Percentiles rank a stretch among this genome's conserved stretches.
phyloP scores from a whole-genome alignment of 1,140 invertebrate genomes.

The Dinoponera quadriceps region DNA sequence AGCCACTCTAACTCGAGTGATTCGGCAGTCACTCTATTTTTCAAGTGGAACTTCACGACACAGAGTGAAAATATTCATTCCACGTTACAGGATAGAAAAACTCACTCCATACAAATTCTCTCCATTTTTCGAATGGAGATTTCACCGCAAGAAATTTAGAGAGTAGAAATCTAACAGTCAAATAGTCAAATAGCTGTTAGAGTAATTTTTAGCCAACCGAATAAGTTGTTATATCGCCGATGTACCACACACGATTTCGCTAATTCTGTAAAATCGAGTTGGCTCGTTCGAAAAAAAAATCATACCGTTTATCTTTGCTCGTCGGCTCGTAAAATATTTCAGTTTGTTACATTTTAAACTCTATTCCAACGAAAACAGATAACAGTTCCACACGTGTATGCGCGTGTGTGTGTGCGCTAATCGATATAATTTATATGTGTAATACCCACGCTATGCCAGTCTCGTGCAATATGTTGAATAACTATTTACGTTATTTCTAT shows the following conservation, averaged over 20 bases:
- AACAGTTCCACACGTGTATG: neutral
- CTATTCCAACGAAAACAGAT: neutral
- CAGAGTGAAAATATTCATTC: too few species aligned
- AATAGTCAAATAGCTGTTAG: neutral
- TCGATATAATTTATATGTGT: conserved; percentile 36
- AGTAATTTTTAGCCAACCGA: neutral
- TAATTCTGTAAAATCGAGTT: conserved; percentile 1
- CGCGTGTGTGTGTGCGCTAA: neutral
- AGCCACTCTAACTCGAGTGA: too few species aligned
- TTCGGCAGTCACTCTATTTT: too few species aligned
- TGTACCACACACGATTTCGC: neutral
- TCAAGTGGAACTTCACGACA: too few species aligned
- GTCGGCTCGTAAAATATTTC: neutral
- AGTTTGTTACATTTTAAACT: conserved; percentile 1
- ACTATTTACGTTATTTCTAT: conserved; percentile 34
- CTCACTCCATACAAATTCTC: too few species aligned
- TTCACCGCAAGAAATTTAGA: too few species aligned
- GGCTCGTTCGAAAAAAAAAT: neutral
- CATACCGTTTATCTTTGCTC: neutral
- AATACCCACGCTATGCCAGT: neutral
- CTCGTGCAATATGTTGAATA: neutral
- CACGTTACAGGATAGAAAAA: too few species aligned
- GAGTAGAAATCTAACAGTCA: too few species aligned
- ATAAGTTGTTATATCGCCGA: neutral
- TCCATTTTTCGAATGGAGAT: too few species aligned